Conservation (phyloP, 2,888 invertebrate species). For the Eristalis pertinax region DNA sequence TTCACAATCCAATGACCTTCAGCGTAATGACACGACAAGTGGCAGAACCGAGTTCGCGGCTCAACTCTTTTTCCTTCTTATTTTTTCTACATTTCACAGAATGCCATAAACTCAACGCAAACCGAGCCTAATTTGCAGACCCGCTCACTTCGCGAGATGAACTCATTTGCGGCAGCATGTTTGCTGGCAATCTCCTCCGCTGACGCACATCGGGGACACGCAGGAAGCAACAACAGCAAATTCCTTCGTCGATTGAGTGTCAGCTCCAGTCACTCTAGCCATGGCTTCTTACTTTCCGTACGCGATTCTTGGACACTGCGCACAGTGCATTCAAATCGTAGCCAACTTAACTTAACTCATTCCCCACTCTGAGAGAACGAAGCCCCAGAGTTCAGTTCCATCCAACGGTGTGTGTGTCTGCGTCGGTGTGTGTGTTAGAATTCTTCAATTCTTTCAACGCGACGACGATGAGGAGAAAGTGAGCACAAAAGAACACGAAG, state of each 20-base stretch:
- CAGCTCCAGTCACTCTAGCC: too few relatives aligned
- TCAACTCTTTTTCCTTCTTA: background rate
- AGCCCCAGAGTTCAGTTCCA: background rate
- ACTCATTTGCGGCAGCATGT: background rate
- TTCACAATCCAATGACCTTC: background rate
- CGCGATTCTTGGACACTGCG: background rate
- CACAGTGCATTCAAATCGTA: background rate
- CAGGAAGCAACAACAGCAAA: background rate
- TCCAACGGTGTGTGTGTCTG: background rate
- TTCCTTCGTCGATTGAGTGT: background rate
- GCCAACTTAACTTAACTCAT: background rate
- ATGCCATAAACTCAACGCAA: background rate
- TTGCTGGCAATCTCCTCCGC: background rate
- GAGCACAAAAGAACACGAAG: slow-evolving; percentile 39
- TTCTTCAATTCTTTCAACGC: background rate
- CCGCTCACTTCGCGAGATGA: background rate
- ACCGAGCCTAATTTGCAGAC: background rate
- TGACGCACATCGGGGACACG: background rate
- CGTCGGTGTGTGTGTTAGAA: slow-evolving; percentile 6
- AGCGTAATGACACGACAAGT: background rate
- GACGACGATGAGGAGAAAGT: slow-evolving; percentile 38
- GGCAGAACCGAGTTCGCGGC: background rate
- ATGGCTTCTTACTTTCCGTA: slow-evolving; percentile 3
- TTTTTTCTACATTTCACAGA: background rate
- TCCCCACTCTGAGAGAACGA: background rate